Evolutionary conservation across 2,113 vertebrate species (phyloP).

Genomic region (Eulacestoma nigropectus): DNA sequence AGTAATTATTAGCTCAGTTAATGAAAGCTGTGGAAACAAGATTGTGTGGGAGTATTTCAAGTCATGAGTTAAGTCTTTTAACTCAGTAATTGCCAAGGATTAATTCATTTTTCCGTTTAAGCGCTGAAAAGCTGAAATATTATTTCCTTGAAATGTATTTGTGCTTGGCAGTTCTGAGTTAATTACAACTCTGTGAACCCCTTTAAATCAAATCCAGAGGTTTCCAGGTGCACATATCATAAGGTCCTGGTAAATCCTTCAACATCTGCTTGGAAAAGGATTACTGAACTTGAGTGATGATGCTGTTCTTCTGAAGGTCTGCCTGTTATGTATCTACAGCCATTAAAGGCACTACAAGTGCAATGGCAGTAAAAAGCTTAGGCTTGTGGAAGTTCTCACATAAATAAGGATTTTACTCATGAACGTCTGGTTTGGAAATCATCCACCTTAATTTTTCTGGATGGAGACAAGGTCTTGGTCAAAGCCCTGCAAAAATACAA

Average conservation of each 20-base stretch:
- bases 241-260: slow-evolving; percentile 66
- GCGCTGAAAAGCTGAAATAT: slow-evolving; percentile 51
- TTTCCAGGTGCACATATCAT: slow-evolving; percentile 57
- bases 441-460: slow-evolving; percentile 24
- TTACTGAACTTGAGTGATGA: slow-evolving; percentile 65
- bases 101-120: slow-evolving; percentile 64
- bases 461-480: slow-evolving; percentile 31
- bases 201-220: slow-evolving; percentile 65
- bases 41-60: slow-evolving; percentile 63
- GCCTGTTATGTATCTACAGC: slow-evolving; percentile 22
- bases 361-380: slow-evolving; percentile 23
- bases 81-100: slow-evolving; percentile 71
- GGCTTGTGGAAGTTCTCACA: slow-evolving; percentile 14
- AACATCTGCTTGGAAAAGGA: slow-evolving; percentile 48
- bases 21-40: slow-evolving; percentile 63
- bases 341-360: slow-evolving; percentile 41
- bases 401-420: slow-evolving; percentile 44
- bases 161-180: slow-evolving; percentile 59
- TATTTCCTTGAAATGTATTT: slow-evolving; percentile 65
- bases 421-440: slow-evolving; percentile 30
- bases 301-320: slow-evolving; percentile 55
- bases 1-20: slow-evolving; percentile 67
- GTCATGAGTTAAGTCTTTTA: slow-evolving; percentile 68
- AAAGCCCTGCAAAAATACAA: slow-evolving; percentile 29
- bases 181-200: slow-evolving; percentile 59